phyloP scores from a whole-genome alignment of 2,797 vertebrate genomes.

The Gymnocypris eckloni region DNA sequence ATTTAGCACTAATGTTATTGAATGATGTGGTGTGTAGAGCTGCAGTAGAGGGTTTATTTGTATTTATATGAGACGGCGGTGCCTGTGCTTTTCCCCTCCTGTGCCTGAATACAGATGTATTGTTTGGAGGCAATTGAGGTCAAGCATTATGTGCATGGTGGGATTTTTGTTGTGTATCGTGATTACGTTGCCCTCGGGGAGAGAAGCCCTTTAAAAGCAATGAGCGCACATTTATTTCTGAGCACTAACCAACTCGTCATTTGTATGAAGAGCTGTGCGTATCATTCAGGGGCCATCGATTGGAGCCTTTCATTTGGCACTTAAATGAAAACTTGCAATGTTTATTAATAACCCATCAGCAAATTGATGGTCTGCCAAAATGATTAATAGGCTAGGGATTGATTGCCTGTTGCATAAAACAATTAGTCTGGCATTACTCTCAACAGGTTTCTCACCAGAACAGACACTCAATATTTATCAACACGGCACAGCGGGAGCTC shows the following conservation, averaged over 20 bases:
- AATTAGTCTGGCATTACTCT: conserved; percentile 62
- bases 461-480: conserved; percentile 62
- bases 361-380: conserved; percentile 61
- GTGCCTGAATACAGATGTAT: conserved; percentile 31
- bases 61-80: conserved; percentile 1
- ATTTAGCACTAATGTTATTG: conserved; percentile 24
- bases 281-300: conserved; percentile 51
- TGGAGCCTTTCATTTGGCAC: conserved; percentile 56
- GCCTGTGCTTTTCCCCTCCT: conserved; percentile 21
- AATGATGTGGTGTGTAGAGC: conserved; percentile 20
- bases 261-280: conserved; percentile 48
- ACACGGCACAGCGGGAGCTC: conserved; percentile 54
- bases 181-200: conserved; percentile 36
- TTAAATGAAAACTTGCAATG: conserved; percentile 55
- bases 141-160: conserved; percentile 40
- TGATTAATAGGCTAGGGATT: conserved; percentile 61
- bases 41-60: conserved; percentile 32
- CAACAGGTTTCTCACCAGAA: conserved; percentile 62
- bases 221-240: conserved; percentile 46
- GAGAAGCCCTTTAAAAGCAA: conserved; percentile 30
- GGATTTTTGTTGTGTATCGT: conserved; percentile 51
- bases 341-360: conserved; percentile 62
- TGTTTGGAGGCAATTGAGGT: conserved; percentile 35
- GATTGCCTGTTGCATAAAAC: conserved; percentile 64
- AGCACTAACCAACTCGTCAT: conserved; percentile 44